Evolutionary conservation across 37 sponge, comb jelly and placozoan genomes (phyloP).

Genomic region (Geodia barretti): DNA sequence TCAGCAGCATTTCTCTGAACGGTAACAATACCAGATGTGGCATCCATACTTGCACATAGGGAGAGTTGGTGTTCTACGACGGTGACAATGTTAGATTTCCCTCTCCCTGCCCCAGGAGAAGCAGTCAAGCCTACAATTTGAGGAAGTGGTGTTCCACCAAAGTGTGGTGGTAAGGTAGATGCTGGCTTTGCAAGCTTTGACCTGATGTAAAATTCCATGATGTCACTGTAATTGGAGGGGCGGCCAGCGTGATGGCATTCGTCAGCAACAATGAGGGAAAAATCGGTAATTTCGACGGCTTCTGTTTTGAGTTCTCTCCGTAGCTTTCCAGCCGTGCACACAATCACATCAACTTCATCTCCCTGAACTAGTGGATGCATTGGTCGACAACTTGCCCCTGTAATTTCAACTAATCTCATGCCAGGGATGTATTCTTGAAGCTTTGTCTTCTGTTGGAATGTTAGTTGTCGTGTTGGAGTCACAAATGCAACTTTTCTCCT

Average conservation of each 20-base stretch:
- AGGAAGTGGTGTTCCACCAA: constrained; percentile 15
- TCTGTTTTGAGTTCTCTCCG: constrained; percentile 25
- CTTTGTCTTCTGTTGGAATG: constrained; percentile 58
- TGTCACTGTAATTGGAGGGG: constrained; percentile 47
- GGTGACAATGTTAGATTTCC: constrained; percentile 9
- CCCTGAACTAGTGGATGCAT: not conserved
- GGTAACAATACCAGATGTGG: constrained; percentile 40
- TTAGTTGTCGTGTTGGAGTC: constrained; percentile 55
- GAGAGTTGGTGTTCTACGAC: constrained; percentile 52
- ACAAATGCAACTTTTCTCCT: constrained; percentile 54
- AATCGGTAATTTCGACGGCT: constrained; percentile 6
- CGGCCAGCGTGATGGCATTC: constrained; percentile 86
- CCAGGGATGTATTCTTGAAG: constrained; percentile 41
- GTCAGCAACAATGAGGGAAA: constrained; percentile 79
- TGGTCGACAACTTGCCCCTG: constrained; percentile 27
- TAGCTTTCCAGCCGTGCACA: constrained; percentile 64
- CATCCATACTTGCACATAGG: constrained; percentile 72
- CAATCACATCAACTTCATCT: constrained; percentile 30
- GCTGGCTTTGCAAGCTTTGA: constrained; percentile 25
- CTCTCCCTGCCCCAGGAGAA: constrained; percentile 60
- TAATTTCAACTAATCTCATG: constrained; percentile 24
- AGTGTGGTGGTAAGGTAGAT: not conserved
- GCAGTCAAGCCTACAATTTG: constrained; percentile 77
- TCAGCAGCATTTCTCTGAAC: constrained; percentile 44
- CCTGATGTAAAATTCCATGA: constrained; percentile 60